Evolutionary conservation across 2,113 vertebrate genomes (phyloP).

Genomic region (Tragulus kanchil): DNA sequence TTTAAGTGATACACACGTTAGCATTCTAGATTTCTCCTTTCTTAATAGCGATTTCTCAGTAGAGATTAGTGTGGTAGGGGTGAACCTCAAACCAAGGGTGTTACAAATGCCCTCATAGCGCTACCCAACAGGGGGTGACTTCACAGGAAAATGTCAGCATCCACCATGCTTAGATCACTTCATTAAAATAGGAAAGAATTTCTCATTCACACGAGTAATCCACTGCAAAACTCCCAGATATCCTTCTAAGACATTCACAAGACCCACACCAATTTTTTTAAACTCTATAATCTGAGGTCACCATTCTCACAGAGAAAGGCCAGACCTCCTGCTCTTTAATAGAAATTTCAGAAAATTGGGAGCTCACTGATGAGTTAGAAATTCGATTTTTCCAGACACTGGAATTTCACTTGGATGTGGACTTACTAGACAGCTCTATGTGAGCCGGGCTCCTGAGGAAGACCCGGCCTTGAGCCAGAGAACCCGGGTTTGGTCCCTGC

Average conservation of each 20-base stretch:
- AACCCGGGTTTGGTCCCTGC: background rate
- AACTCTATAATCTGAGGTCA: background rate
- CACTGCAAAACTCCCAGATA: background rate
- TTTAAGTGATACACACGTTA: background rate
- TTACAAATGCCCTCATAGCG: background rate
- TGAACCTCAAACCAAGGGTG: background rate
- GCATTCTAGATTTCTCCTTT: background rate
- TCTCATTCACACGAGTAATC: background rate
- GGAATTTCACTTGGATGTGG: conserved; percentile 40
- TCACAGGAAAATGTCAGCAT: background rate
- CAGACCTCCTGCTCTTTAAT: background rate
- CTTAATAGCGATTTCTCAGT: background rate
- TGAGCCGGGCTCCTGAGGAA: background rate
- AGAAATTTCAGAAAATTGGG: conserved; percentile 43
- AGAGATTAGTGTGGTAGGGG: background rate
- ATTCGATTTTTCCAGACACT: conserved; percentile 49
- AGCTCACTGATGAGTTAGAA: conserved; percentile 23
- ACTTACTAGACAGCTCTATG: background rate
- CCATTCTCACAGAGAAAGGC: background rate
- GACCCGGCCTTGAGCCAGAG: background rate
- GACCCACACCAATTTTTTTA: conserved; percentile 28
- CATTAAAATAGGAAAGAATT: background rate
- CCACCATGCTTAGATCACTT: background rate
- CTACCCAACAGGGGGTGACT: background rate
- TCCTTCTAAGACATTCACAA: background rate